Base-by-base conservation (phyloP, 2,797 vertebrate genomes). In the Euthynnus affinis region DNA sequence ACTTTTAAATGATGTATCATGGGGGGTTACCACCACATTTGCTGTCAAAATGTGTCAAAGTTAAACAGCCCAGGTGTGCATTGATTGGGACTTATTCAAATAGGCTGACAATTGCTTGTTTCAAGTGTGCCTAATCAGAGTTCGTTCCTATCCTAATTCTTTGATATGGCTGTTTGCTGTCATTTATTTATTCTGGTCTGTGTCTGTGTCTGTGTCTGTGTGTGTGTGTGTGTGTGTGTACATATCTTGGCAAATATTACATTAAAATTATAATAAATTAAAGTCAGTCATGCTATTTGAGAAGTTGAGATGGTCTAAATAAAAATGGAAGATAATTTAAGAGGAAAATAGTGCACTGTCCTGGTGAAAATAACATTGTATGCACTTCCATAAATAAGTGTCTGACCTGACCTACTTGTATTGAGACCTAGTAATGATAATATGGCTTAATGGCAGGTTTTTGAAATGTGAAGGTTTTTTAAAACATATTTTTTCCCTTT, bases 1-100 rank as follows among this genome's bases (percentile, higher is more conserved):
- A 84, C 75, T 87, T 87, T 89, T 87, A 88, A 86, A 83, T 71
- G 40, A 80, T 83, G 81, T 79, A 90, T 93, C 79, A 82, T 34
- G 44, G 52, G 20, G 29, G 32, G 51, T 62, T 56, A 46, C 18
- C 27, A 1, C 22, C 64, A 76, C 65, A 64, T 85, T 75, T 65
- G 51, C 74, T 84, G 79, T 77, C 56, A 71, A 51, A 69, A 83
- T 76, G 4, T 60, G 63, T 74, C 1, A 14, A 60, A 46, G 48
- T 68, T 46, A 44, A 76, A 71, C 51, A 74, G 68, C 63, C 23
- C 65, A 83, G 85, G 74, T 88, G 82, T 82, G 77, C 65, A 34
- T 20, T 67, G 74, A 80, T 73, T 61, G 68, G 81, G 82, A 82
- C 66, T 69, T 70, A 78, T 73, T 83, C 37, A 79, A 78, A 82